Base-by-base conservation (phyloP, 2,797 vertebrate genomes). In the Melanotaenia pygmaea region DNA sequence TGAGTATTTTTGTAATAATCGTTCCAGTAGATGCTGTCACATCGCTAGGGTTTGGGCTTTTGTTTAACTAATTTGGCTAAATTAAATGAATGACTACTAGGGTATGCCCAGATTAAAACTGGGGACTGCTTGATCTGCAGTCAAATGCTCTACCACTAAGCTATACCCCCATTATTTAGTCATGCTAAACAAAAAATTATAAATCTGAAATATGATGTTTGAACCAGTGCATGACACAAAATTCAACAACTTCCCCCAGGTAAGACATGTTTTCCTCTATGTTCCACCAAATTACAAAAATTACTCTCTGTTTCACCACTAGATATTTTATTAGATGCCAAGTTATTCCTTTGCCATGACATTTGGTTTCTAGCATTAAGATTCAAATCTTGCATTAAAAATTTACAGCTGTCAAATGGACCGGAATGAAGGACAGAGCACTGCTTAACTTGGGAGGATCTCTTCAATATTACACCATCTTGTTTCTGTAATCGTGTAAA, bases 101-200 rank as follows among this genome's bases (percentile, higher is more conserved):
- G 18, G 45, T 9, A 20, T 20, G 22, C 45, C 45, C 45, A 50
- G 90, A 89, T 37, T 86, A 88, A 80, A 92, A 91, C 88, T 86
- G 61, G 75, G 82, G 88, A 90, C 83, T 85, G 77, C 85, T 91
- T 89, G 87, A 89, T 85, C 88, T 90, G 85, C 86, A 87, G 77
- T 88, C 86, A 89, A 89, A 88, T 85, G 86, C 88, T 89, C 85
- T 88, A 85, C 88, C 88, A 89, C 74, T 59, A 61, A 74, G 59
- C 37, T 71, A 54, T 13, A 53, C 38, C 67, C 22, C 72, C 50
- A 0, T 9, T n/a, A 47, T 2, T 2, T 1, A n/a, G n/a, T 20
- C 3, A 47, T n/a, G 1, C n/a, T 22, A 9, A 38, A 12, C 37
- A 6, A 16, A 9, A 13, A 13, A 2, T 13, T 12, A 1, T n/a